Evolutionary conservation across 2,113 vertebrate species (phyloP).

Genomic region (Sturnus vulgaris): DNA sequence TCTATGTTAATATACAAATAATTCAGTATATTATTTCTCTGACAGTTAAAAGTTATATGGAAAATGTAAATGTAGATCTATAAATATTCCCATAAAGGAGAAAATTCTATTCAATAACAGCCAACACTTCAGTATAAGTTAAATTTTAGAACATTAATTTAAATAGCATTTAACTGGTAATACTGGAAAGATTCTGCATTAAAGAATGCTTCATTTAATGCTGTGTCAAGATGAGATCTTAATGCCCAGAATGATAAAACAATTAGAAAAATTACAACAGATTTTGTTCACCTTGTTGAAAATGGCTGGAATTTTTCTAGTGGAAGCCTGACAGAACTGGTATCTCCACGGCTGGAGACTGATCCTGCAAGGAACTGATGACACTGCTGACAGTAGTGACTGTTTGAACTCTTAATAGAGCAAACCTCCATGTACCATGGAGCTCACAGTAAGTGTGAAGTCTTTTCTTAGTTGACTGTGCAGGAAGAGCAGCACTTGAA

Average conservation of each 20-base stretch:
- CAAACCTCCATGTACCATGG: neutral
- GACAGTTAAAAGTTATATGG: neutral
- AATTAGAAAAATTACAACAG: neutral
- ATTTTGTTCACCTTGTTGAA: neutral
- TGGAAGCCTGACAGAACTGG: neutral
- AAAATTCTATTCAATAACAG: neutral
- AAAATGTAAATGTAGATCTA: neutral
- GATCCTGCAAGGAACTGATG: neutral
- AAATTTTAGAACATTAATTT: neutral
- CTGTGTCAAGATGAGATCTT: neutral
- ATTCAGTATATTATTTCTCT: neutral
- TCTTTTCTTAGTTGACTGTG: neutral
- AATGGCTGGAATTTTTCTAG: neutral
- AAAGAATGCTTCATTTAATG: neutral
- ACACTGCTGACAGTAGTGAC: neutral
- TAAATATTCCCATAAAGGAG: neutral
- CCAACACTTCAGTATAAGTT: neutral
- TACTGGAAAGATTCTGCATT: neutral
- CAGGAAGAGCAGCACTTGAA: neutral
- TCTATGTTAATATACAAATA: neutral
- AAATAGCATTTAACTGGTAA: neutral
- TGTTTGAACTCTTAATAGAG: neutral
- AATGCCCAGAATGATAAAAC: neutral
- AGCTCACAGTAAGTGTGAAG: neutral
- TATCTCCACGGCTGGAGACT: neutral